phyloP scores from a whole-genome alignment of 2,797 vertebrate species.

The Periophthalmus magnuspinnatus region DNA sequence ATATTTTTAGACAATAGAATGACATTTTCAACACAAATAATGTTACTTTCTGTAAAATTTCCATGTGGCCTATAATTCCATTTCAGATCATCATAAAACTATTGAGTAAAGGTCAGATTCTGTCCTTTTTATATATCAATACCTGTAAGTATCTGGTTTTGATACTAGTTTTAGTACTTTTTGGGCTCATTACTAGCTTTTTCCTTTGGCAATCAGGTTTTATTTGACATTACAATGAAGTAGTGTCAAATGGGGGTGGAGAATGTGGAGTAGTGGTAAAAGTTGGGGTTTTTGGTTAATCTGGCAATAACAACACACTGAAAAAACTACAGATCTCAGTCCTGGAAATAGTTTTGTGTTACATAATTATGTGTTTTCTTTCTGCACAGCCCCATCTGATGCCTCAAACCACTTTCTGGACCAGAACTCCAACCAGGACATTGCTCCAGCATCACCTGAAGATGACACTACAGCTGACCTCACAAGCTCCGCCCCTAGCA shows the following conservation, averaged over 20 bases:
- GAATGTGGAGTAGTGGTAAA: not conserved
- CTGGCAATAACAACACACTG: not conserved
- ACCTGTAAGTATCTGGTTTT: not conserved
- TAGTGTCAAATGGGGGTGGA: no score
- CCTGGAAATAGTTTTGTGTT: not conserved
- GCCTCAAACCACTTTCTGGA: slow-evolving; percentile 62
- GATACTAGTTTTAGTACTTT: not conserved
- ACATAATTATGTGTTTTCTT: not conserved
- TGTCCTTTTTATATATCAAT: not conserved
- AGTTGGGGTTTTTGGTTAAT: not conserved
- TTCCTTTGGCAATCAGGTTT: not conserved
- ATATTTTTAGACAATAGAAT: no score
- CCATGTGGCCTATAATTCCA: no score
- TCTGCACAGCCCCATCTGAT: slow-evolving; percentile 56
- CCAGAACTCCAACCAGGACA: slow-evolving; percentile 62
- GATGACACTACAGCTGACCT: slow-evolving; percentile 62
- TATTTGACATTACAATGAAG: no score
- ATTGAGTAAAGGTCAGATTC: not conserved
- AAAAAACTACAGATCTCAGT: not conserved
- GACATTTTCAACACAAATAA: no score
- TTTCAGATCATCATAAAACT: not conserved
- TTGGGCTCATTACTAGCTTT: not conserved
- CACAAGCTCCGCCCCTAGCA: slow-evolving; percentile 18
- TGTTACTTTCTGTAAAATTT: no score
- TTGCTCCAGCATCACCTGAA: slow-evolving; percentile 17